Conservation (phyloP, 1,140 invertebrate species). For the Centruroides sculpturatus region DNA sequence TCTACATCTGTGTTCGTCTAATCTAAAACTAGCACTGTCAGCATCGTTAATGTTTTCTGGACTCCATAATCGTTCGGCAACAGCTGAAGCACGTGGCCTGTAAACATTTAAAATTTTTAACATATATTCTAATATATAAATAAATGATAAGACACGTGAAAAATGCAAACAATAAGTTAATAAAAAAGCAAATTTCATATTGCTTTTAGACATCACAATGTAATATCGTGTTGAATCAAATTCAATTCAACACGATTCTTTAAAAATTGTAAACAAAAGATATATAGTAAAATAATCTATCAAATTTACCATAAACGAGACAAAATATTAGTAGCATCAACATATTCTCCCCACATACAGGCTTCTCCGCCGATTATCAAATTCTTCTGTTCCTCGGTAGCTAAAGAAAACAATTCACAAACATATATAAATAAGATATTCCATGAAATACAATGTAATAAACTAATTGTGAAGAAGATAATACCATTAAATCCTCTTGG, state of each 20-base stretch:
- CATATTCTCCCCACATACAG: constrained; percentile 29
- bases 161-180: no score
- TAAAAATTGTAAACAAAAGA: no score
- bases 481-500: constrained; percentile 27
- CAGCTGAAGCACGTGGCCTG: constrained; percentile 17
- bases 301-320: constrained; percentile 17
- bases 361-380: constrained; percentile 27
- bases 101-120: no score
- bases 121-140: background rate
- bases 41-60: constrained; percentile 5
- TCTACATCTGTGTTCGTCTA: constrained; percentile 22
- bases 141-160: background rate
- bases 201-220: no score
- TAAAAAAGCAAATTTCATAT: background rate
- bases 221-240: no score
- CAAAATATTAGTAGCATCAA: constrained; percentile 28
- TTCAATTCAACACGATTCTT: no score
- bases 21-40: constrained; percentile 16
- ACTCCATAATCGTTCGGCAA: constrained; percentile 23
- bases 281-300: no score
- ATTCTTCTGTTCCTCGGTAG: constrained; percentile 18
- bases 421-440: background rate
- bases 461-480: background rate
- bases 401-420: background rate
- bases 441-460: background rate